A percentile compares a stretch with the other conserved stretches of the same genome.
Evolutionary conservation across 2,113 vertebrate species (phyloP).

Genomic region (Zeus faber): DNA sequence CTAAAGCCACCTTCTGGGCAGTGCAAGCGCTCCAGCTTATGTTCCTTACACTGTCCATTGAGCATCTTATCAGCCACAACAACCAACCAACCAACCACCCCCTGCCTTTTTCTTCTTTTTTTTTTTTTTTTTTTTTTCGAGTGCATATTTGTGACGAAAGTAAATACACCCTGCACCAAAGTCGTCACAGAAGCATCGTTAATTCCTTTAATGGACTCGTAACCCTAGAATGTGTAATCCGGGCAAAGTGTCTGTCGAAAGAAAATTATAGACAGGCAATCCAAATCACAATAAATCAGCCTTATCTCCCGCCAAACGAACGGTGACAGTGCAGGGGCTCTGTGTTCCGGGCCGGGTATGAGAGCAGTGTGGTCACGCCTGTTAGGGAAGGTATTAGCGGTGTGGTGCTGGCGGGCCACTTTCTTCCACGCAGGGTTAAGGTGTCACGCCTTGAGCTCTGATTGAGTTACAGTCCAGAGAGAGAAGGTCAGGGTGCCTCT

Average conservation of each 20-base stretch:
- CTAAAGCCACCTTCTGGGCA: constrained; percentile 56
- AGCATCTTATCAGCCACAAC: not conserved
- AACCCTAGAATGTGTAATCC: constrained; percentile 62
- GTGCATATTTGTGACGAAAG: constrained; percentile 49
- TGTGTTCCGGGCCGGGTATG: constrained; percentile 66
- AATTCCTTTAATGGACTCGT: constrained; percentile 72
- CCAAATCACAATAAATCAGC: constrained; percentile 68
- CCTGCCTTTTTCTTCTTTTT: no score
- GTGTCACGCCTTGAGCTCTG: constrained; percentile 75
- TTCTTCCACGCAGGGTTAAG: constrained; percentile 66
- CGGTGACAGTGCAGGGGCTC: constrained; percentile 48
- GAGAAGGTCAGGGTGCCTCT: constrained; percentile 72
- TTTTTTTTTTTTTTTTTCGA: constrained; percentile 11
- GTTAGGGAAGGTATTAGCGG: constrained; percentile 79
- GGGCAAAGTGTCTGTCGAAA: constrained; percentile 57
- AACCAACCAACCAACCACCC: not conserved
- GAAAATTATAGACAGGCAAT: constrained; percentile 55
- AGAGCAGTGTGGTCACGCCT: constrained; percentile 74
- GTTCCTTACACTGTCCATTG: constrained; percentile 29
- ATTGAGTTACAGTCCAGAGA: constrained; percentile 83
- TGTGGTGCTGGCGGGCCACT: constrained; percentile 63
- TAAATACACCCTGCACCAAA: constrained; percentile 64
- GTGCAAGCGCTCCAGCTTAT: constrained; percentile 51
- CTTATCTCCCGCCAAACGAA: constrained; percentile 61
- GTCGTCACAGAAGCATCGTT: constrained; percentile 63